Base-by-base conservation (phyloP, 2,888 invertebrate genomes). In the Chymomyza procnemis region DNA sequence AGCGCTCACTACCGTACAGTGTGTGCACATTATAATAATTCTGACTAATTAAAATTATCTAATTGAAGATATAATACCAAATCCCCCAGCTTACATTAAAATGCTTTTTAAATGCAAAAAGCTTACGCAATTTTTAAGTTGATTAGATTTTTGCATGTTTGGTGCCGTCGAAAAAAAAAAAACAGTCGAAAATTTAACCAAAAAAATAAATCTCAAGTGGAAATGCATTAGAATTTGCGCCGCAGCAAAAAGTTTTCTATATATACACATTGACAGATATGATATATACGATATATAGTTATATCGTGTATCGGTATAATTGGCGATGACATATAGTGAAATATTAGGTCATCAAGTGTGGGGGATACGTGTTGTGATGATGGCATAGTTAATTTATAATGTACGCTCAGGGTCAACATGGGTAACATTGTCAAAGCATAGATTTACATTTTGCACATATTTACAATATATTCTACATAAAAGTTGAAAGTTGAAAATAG, bases 71-170 rank as follows among this genome's bases (percentile, higher is more conserved):
- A 58, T 66, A 30, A 69, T 66, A 69, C 69, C 69, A 70, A 41
- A 41, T 41, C 34, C 34, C 34, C 34, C 12, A 12, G 34, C 1
- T 9, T 41, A 41, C 34, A 41, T 60, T n/a, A 58, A 67, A 71
- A 66, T 67, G 52, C 67, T 74, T 63, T 74, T 68, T 26, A 69
- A 83, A 64, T 71, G 50, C 68, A 57, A 63, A 60, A 52, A 69
- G 71, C 67, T 81, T 80, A 80, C 76, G 76, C 65, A 71, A 83
- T 52, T 60, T 70, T 70, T 69, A 41, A 62, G 57, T 65, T 80
- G 80, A 81, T 85, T 81, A 79, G 82, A 71, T 71, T 73, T 76
- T 81, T 70, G 81, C 81, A 84, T 86, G 81, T 71, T 34, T 63
- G 50, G 48, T 18, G n/a, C 52, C 14, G 19, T 18, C 61, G 50